Percentiles rank a stretch among this genome's conserved stretches.
Conservation (phyloP, 2,797 vertebrate species). For the Buphagus erythrorhynchus region DNA sequence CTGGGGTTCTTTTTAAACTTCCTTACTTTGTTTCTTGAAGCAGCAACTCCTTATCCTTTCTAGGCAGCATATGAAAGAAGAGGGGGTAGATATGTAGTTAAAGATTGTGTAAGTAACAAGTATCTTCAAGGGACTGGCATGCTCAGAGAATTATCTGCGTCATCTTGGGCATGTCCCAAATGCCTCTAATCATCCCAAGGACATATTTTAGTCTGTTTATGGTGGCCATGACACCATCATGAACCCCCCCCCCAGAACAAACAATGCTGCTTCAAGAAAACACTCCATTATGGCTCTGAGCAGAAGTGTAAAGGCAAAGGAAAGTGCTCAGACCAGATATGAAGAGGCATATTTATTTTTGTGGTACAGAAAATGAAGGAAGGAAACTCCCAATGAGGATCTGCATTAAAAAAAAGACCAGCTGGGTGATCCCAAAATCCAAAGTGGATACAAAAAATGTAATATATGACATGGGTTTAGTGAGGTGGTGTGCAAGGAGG, state of each 20-base stretch:
- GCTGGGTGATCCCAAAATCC: not conserved
- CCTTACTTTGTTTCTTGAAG: not conserved
- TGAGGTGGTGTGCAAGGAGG: rapidly evolving
- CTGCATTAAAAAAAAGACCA: not conserved
- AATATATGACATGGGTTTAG: not conserved
- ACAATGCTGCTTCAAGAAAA: not conserved
- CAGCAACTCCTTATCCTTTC: not conserved
- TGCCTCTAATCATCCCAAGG: not conserved
- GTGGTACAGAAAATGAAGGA: not conserved
- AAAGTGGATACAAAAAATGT: rapidly evolving
- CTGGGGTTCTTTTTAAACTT: not conserved
- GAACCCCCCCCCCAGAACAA: not conserved
- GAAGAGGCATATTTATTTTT: not conserved
- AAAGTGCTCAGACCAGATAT: not conserved
- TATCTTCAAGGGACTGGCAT: not conserved
- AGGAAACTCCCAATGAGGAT: not conserved
- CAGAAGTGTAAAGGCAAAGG: not conserved
- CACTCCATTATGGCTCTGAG: not conserved
- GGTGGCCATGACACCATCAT: not conserved
- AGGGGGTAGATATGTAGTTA: not conserved
- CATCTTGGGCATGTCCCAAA: not conserved
- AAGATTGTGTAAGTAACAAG: not conserved
- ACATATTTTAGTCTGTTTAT: not conserved
- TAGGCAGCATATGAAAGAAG: not conserved
- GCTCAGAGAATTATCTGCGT: not conserved